Conservation (phyloP, 2,888 invertebrate genomes). For the Xanthostigma xanthostigma region DNA sequence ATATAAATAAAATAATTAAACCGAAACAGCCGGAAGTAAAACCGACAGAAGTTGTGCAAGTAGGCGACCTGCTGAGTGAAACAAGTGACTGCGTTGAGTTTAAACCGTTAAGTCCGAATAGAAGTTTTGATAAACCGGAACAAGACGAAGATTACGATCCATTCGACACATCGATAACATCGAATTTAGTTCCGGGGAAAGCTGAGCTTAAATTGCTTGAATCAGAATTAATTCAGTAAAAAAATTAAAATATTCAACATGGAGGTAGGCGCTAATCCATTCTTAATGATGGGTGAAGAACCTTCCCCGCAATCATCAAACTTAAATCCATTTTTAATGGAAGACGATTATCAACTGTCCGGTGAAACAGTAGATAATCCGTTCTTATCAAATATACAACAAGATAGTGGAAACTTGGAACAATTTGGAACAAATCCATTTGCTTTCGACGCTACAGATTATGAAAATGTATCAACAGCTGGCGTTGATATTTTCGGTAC, state of each 20-base stretch:
- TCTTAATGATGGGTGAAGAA: slow-evolving; percentile 58
- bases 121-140: slow-evolving; percentile 11
- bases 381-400: slow-evolving; percentile 32
- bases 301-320: slow-evolving; percentile 33
- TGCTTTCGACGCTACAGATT: slow-evolving; percentile 32
- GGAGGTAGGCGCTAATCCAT: slow-evolving; percentile 56
- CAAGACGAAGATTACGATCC: slow-evolving; percentile 45
- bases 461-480: slow-evolving; percentile 13
- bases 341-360: slow-evolving; percentile 25
- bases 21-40: slow-evolving; percentile 19
- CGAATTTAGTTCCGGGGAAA: slow-evolving; percentile 56
- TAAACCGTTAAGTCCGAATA: slow-evolving; percentile 27
- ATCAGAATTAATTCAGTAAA: slow-evolving; percentile 45
- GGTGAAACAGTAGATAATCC: slow-evolving; percentile 43
- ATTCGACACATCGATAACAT: slow-evolving; percentile 71
- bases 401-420: no score
- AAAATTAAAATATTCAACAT: slow-evolving; percentile 28
- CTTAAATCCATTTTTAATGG: slow-evolving; percentile 55
- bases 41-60: not conserved
- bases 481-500: slow-evolving; percentile 19
- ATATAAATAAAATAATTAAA: slow-evolving; percentile 11
- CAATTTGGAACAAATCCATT: slow-evolving; percentile 45
- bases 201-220: slow-evolving; percentile 65
- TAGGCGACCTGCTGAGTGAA: slow-evolving; percentile 20
- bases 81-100: slow-evolving; percentile 20